Percentiles rank a stretch among this genome's conserved stretches.
phyloP scores from a whole-genome alignment of 2,113 vertebrate species.

The Etheostoma spectabile region DNA sequence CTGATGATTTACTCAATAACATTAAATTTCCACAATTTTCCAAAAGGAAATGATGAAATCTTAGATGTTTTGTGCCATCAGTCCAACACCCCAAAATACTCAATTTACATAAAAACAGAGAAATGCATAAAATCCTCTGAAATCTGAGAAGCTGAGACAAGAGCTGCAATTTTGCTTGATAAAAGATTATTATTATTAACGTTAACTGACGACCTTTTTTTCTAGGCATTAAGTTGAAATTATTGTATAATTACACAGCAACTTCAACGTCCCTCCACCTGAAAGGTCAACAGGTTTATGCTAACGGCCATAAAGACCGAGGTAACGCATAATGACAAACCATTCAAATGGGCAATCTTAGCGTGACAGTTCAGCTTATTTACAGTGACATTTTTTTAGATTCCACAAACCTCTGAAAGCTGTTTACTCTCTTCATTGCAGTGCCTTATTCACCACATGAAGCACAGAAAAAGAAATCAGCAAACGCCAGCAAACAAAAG shows the following conservation, averaged over 20 bases:
- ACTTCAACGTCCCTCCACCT: not conserved
- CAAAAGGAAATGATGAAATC: not conserved
- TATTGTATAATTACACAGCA: not conserved
- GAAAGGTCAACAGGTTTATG: not conserved
- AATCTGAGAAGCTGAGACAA: not conserved
- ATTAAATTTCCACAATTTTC: not conserved
- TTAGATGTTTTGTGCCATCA: too few relatives aligned
- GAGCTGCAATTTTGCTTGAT: not conserved
- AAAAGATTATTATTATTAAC: too few relatives aligned
- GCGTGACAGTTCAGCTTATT: not conserved
- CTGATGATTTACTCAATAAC: not conserved
- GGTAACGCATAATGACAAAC: not conserved
- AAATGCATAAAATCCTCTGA: not conserved
- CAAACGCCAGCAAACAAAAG: constrained; percentile 11
- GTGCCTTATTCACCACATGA: not conserved
- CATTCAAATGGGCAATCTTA: not conserved
- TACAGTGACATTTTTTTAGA: not conserved
- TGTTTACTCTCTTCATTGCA: constrained; percentile 70
- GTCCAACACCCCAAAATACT: too few relatives aligned
- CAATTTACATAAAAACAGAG: not conserved
- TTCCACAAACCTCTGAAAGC: constrained; percentile 80
- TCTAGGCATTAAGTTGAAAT: too few relatives aligned
- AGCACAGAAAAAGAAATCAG: not conserved
- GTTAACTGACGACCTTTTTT: too few relatives aligned
- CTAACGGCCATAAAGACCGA: not conserved